Conservation (phyloP, 2,797 vertebrate genomes). For the Coluber constrictor region DNA sequence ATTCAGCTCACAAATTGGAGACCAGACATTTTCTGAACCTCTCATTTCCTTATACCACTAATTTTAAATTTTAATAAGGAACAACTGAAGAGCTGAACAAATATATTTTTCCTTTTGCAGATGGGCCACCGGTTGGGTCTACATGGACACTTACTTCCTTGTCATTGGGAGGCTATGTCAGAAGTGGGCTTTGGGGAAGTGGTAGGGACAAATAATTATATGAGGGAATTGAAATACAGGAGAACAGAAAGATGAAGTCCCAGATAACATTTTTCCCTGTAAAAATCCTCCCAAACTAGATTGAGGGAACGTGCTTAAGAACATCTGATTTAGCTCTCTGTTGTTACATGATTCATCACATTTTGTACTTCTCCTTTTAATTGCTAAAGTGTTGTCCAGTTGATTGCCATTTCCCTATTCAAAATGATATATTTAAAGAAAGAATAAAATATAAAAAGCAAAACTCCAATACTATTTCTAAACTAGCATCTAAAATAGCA, state of each 20-base stretch:
- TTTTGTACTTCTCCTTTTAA: neutral
- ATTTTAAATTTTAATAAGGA: neutral
- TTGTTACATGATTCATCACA: neutral
- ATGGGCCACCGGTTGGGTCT: neutral
- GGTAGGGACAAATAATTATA: neutral
- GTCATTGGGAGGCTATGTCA: neutral
- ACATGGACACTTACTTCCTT: neutral
- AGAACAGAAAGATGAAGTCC: neutral
- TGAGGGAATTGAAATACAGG: neutral
- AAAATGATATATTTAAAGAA: neutral
- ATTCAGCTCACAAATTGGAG: neutral
- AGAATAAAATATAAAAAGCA: neutral
- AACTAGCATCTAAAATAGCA: neutral
- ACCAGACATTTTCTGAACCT: neutral
- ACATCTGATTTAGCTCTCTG: neutral
- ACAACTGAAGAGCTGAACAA: neutral
- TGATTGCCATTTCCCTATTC: neutral
- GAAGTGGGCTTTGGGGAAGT: neutral
- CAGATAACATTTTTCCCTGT: neutral
- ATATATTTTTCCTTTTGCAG: neutral
- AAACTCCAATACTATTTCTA: neutral
- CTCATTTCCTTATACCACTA: neutral
- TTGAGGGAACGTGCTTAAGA: neutral
- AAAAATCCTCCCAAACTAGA: neutral
- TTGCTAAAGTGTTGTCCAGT: neutral